Evolutionary conservation across 2,797 vertebrate species (phyloP).

Genomic region (Platyrinchus mystaceus): DNA sequence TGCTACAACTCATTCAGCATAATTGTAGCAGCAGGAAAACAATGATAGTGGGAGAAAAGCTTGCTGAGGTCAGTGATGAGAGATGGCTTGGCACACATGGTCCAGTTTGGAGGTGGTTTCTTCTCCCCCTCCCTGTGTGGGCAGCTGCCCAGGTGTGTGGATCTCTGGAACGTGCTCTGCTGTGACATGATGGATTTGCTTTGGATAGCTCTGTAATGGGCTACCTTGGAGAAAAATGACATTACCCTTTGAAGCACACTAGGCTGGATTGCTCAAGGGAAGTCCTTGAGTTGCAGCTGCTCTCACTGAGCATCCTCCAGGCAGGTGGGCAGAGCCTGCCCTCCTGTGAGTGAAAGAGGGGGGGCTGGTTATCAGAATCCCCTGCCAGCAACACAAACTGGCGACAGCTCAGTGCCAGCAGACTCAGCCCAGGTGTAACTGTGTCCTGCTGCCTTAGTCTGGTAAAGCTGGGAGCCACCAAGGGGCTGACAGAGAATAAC

Average conservation of each 20-base stretch:
- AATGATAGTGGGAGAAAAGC: neutral
- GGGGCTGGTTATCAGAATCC: neutral
- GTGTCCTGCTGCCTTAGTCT: neutral
- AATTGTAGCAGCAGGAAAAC: neutral
- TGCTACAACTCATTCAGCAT: slow-evolving; percentile 10
- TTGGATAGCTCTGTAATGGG: neutral
- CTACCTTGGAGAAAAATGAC: neutral
- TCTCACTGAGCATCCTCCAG: neutral
- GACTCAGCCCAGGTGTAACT: neutral
- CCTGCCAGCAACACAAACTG: neutral
- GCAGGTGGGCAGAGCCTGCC: neutral
- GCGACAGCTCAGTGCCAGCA: neutral
- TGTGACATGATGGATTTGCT: neutral
- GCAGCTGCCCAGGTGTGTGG: neutral
- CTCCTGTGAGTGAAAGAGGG: fast-evolving
- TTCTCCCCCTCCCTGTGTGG: neutral
- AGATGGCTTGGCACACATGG: neutral
- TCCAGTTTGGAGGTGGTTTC: neutral
- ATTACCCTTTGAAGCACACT: neutral
- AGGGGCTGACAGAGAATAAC: neutral
- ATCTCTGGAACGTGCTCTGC: neutral
- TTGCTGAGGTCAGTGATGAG: neutral
- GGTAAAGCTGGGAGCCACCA: neutral
- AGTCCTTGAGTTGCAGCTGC: neutral
- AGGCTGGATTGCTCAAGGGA: neutral